phyloP scores from a whole-genome alignment of 2,888 invertebrate species.

The Chirona hameri region DNA sequence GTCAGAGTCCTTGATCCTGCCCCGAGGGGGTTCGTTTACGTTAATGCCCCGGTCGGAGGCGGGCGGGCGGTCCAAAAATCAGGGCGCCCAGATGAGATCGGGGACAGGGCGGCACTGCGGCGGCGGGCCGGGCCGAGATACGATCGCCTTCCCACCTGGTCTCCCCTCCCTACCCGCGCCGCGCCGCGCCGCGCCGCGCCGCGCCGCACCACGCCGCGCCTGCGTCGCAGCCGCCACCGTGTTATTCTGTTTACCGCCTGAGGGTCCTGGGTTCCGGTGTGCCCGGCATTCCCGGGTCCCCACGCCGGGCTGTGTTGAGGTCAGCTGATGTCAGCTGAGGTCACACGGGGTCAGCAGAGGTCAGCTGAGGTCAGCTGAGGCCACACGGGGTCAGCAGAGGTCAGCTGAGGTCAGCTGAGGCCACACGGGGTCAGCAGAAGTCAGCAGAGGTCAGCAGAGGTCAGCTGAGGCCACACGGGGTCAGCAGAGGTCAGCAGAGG shows the following conservation, averaged over 20 bases:
- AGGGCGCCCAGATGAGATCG: not conserved
- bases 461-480: too few relatives aligned
- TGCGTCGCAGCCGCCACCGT: not conserved
- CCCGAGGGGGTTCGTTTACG: not conserved
- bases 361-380: too few relatives aligned
- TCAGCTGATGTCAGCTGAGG: not conserved
- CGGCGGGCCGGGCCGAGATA: not conserved
- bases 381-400: too few relatives aligned
- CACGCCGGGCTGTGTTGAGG: not conserved
- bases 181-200: not conserved
- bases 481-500: too few relatives aligned
- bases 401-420: too few relatives aligned
- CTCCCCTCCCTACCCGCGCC: not conserved
- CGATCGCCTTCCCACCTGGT: slow-evolving; percentile 2
- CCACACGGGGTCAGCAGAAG: too few relatives aligned
- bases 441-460: too few relatives aligned
- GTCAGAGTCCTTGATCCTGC: too few relatives aligned
- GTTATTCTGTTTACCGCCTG: not conserved
- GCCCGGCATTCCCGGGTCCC: not conserved
- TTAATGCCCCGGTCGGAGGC: not conserved
- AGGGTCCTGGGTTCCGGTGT: not conserved
- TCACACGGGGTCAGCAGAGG: too few relatives aligned
- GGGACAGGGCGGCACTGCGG: not conserved
- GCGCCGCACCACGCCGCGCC: not conserved
- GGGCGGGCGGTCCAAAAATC: not conserved